Conservation (phyloP, 2,797 vertebrate species). For the Ficedula albicollis region DNA sequence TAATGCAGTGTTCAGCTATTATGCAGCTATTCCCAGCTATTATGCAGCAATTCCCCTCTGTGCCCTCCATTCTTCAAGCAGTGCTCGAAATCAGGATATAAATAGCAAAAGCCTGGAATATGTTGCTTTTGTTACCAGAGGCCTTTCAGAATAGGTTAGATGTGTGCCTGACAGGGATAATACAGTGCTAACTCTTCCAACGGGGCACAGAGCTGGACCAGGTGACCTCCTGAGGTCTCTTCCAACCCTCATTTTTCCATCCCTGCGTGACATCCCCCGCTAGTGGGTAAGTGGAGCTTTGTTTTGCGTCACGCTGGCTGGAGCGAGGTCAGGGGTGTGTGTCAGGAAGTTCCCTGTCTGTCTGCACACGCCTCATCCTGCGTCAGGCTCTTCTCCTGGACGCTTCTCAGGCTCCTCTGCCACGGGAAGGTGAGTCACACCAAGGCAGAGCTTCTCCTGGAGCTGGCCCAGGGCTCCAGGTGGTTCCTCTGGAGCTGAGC, state of each 20-base stretch:
- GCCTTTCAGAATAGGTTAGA: constrained; percentile 17
- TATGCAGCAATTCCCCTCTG: constrained; percentile 3
- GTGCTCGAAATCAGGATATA: neutral
- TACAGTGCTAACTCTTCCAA: neutral
- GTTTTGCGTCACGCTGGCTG: neutral
- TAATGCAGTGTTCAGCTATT: neutral
- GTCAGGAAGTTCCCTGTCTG: constrained; percentile 20
- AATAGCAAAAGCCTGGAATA: constrained; percentile 3
- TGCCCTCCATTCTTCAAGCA: constrained; percentile 12
- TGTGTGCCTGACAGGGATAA: neutral
- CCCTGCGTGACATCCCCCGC: rapidly evolving
- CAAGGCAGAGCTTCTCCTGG: neutral
- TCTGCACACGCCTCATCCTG: neutral
- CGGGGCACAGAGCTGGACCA: neutral
- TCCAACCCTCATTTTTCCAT: neutral
- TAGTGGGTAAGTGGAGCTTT: constrained; percentile 23
- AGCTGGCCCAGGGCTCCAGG: neutral
- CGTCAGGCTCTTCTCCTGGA: neutral
- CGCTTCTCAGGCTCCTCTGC: neutral
- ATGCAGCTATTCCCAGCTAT: neutral
- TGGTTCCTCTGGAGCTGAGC: constrained; percentile 34
- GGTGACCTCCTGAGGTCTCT: constrained; percentile 1
- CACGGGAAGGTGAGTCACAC: constrained; percentile 7
- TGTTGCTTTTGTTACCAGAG: constrained; percentile 25
- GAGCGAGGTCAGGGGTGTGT: constrained; percentile 20